Evolutionary conservation across 2,113 vertebrate genomes (phyloP).

Genomic region (Todiramphus saurophagus): DNA sequence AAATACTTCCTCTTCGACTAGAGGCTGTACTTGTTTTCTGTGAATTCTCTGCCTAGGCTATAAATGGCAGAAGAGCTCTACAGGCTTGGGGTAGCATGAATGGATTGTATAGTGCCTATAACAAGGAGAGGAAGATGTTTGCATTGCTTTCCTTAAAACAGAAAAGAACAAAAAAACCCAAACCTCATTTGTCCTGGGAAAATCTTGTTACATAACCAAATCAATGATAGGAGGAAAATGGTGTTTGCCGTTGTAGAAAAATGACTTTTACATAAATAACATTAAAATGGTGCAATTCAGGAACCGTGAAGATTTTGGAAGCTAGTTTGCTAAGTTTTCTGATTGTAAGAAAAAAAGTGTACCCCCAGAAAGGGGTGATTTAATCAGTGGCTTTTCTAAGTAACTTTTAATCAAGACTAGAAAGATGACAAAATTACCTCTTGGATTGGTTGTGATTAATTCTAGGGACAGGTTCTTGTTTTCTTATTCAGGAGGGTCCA

Average conservation of each 20-base stretch:
- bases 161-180: not conserved
- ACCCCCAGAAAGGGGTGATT: not conserved
- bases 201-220: not conserved
- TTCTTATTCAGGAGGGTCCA: not conserved
- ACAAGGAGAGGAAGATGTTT: not conserved
- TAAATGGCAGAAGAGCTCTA: not conserved
- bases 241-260: not conserved
- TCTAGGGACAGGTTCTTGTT: not conserved
- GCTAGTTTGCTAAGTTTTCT: not conserved
- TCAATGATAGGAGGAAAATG: not conserved
- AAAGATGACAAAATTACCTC: not conserved
- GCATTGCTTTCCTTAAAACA: not conserved
- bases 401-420: not conserved
- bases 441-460: not conserved
- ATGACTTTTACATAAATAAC: constrained; percentile 7
- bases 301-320: not conserved
- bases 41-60: not conserved
- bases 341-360: not conserved
- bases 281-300: constrained; percentile 7
- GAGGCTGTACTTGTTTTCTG: not conserved
- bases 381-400: not conserved
- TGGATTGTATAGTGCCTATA: not conserved
- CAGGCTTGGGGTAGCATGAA: not conserved
- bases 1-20: not conserved
- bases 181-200: not conserved